A percentile compares a stretch with the other conserved stretches of the same genome.
Evolutionary conservation across 2,888 invertebrate species (phyloP).

Genomic region (Agriopis marginaria): DNA sequence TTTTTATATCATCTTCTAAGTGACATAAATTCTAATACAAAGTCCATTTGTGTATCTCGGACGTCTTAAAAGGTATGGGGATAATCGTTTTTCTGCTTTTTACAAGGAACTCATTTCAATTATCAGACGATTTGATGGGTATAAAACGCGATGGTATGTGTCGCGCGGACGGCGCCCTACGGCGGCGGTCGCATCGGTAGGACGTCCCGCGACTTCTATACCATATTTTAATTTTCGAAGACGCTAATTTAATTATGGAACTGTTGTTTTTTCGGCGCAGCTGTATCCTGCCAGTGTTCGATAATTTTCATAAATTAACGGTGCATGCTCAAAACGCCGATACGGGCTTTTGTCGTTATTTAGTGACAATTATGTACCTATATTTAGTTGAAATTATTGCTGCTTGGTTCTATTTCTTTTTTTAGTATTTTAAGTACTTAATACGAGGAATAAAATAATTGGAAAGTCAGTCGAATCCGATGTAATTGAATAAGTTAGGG

Average conservation of each 20-base stretch:
- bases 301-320: conserved; percentile 73
- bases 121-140: conserved; percentile 84
- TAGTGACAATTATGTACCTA: conserved; percentile 45
- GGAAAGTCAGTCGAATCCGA: conserved; percentile 35
- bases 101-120: conserved; percentile 87
- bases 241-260: conserved; percentile 85
- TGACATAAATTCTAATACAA: conserved; percentile 87
- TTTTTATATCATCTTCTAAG: conserved; percentile 85
- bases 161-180: conserved; percentile 80
- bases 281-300: conserved; percentile 75
- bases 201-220: conserved; percentile 62
- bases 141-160: conserved; percentile 82
- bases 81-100: conserved; percentile 86
- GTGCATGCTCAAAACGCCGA: conserved; percentile 50
- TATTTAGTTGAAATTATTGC: conserved; percentile 43
- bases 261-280: conserved; percentile 67
- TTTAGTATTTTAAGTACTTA: conserved; percentile 33
- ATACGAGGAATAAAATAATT: conserved; percentile 32
- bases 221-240: conserved; percentile 73
- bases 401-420: conserved; percentile 46
- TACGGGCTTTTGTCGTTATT: conserved; percentile 49
- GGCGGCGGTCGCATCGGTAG: conserved; percentile 64
- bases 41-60: conserved; percentile 86
- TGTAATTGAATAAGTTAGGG: conserved; percentile 43
- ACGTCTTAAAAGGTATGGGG: conserved; percentile 85